These are phyloP conservation scores for Muschampia plurimacula DNA, from an alignment of 2,888 invertebrate species.

Conservation along the genomic window DNA sequence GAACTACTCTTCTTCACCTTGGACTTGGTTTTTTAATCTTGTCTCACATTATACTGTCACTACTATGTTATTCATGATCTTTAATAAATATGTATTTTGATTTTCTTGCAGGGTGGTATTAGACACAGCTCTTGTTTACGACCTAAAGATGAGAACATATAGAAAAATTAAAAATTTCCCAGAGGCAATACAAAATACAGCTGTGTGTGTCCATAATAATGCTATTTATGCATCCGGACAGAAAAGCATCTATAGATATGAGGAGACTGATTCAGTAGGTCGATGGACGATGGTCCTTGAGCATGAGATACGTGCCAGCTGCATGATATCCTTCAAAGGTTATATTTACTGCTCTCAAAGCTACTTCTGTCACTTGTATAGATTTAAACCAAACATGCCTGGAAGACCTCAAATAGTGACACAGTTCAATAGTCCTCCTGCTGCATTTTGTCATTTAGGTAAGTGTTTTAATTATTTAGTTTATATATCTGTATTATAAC, in stretches of 20 bases:
- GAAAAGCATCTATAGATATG: conserved; percentile 65
- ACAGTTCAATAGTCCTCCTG: conserved; percentile 60
- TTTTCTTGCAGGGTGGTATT: conserved; percentile 62
- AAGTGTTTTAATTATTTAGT: conserved; percentile 43
- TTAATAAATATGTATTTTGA: background rate
- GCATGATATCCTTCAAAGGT: conserved; percentile 63
- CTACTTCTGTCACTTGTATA: conserved; percentile 64
- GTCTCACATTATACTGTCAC: background rate
- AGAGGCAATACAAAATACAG: conserved; percentile 71
- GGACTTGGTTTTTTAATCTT: no score
- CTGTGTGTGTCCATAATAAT: conserved; percentile 64
- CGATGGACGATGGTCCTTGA: conserved; percentile 57
- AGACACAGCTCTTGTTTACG: conserved; percentile 64
- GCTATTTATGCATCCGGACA: conserved; percentile 65
- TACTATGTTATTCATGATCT: background rate
- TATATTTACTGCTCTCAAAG: conserved; percentile 72
- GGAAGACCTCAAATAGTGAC: conserved; percentile 51
- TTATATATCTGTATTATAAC: no score
- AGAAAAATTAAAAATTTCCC: conserved; percentile 66
- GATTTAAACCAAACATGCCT: conserved; percentile 65
- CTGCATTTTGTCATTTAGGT: conserved; percentile 68
- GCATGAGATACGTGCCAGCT: conserved; percentile 60
- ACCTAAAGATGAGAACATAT: conserved; percentile 62
- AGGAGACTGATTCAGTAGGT: conserved; percentile 55
- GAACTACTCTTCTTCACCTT: no score